Percentiles rank a stretch among this genome's conserved stretches.
phyloP scores from a whole-genome alignment of 2,797 vertebrate species.

The Silurus aristotelis region DNA sequence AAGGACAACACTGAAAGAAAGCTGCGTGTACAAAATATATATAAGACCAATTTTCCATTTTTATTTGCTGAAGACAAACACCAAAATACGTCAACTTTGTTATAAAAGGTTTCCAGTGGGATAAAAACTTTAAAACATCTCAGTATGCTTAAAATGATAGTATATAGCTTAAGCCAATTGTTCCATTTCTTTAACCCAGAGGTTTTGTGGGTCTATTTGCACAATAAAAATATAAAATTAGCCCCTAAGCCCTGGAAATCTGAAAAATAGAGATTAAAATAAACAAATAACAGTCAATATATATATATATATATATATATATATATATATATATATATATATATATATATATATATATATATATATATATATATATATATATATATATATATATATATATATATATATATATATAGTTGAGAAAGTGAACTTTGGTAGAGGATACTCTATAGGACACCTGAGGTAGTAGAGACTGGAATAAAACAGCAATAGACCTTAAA shows the following conservation, averaged over 20 bases:
- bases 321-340: constrained; percentile 71
- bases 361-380: constrained; percentile 65
- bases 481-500: constrained; percentile 88
- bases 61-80: constrained; percentile 92
- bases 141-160: constrained; percentile 87
- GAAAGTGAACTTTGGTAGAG: constrained; percentile 93
- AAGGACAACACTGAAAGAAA: constrained; percentile 19
- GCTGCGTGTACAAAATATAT: constrained; percentile 26
- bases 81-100: constrained; percentile 89
- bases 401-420: constrained; percentile 77
- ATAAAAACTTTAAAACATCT: constrained; percentile 91
- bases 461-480: constrained; percentile 93
- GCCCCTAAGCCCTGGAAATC: constrained; percentile 89
- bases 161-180: constrained; percentile 86
- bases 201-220: constrained; percentile 84
- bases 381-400: constrained; percentile 78
- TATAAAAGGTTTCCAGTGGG: constrained; percentile 87
- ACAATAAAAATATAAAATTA: constrained; percentile 83
- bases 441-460: constrained; percentile 90
- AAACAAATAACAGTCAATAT: constrained; percentile 79
- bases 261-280: constrained; percentile 63
- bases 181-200: constrained; percentile 81
- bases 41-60: constrained; percentile 76
- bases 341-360: constrained; percentile 76
- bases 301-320: too few species aligned